Evolutionary conservation across 2,888 invertebrate genomes (phyloP).

Genomic region (Sesia apiformis): DNA sequence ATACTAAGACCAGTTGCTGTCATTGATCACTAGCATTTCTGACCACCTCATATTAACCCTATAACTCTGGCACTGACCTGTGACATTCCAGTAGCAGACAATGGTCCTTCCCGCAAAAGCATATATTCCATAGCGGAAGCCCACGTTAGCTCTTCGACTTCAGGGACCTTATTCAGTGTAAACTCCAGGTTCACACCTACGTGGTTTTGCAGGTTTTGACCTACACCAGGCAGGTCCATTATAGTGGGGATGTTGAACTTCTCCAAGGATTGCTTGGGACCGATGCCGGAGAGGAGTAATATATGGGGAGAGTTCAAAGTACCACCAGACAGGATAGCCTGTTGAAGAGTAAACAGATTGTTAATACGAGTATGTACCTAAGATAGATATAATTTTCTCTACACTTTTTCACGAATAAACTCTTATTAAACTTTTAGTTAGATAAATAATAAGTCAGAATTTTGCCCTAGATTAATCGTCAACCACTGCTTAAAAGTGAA

Average conservation of each 20-base stretch:
- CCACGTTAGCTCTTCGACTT: conserved; percentile 75
- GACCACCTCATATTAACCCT: not conserved
- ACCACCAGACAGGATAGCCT: conserved; percentile 77
- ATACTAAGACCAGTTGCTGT: too few relatives aligned
- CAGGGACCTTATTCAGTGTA: conserved; percentile 62
- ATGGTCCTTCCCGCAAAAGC: conserved; percentile 73
- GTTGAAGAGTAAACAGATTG: conserved; percentile 5
- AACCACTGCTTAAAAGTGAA: too few relatives aligned
- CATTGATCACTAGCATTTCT: too few relatives aligned
- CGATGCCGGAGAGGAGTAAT: conserved; percentile 79
- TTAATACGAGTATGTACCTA: too few relatives aligned
- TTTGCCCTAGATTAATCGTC: too few relatives aligned
- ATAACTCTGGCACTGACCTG: conserved; percentile 55
- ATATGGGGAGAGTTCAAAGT: conserved; percentile 80
- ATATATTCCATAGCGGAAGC: conserved; percentile 76
- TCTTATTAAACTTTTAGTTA: too few relatives aligned
- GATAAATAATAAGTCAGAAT: too few relatives aligned
- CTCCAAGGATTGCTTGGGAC: conserved; percentile 75
- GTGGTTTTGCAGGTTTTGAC: conserved; percentile 81
- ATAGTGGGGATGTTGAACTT: conserved; percentile 75
- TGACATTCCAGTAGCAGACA: conserved; percentile 78
- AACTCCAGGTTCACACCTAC: conserved; percentile 77
- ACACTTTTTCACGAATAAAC: too few relatives aligned
- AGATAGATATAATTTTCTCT: too few relatives aligned
- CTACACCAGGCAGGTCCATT: conserved; percentile 79